Base-by-base conservation (phyloP, 2,113 vertebrate genomes). In the Alethe castanea region DNA sequence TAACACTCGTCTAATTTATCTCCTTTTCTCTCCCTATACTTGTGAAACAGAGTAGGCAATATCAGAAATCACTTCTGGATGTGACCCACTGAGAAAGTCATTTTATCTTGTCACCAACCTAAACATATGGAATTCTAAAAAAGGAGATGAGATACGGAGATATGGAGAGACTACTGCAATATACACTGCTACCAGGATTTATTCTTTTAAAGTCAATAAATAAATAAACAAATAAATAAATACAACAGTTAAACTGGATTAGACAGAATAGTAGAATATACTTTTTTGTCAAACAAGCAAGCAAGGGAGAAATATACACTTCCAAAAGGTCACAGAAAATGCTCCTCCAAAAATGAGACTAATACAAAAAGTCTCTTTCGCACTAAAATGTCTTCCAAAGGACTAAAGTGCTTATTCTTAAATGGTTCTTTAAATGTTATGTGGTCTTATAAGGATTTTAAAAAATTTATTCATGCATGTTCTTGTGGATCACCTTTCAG, bases 401-500 rank as follows among this genome's bases (percentile, higher is more conserved):
- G 28, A 57, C 65, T 3, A 38, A 40, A 56, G 9, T 56, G 12
- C 31, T 79, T 57, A 38, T 95, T 96, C 40, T 52, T 86, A 91
- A 80, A 72, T 14, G 18, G 23, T 66, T 94, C 47, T 83, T 72
- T n/a, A 86, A 91, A 7, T 74, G 64, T 26, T 31, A 62, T 45
- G 11, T 72, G 22, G 19, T 83, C 90, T 93, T 62, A 54, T 54
- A 95, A 95, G 59, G 42, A 50, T 81, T 33, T 53, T 88, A 80
- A 2, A 6, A 23, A 8, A 94, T 88, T 76, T 94, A 96, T 97
- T 95, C 64, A 93, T 88, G 56, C 72, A 61, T 60, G 40, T 88
- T 88, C 62, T 78, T 95, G 56, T 94, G 36, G 85, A 73, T 42
- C 67, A 94, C 47, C 8, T 66, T 89, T 95, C 65, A 96, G 54